These are phyloP conservation scores for Sebastes alutus DNA, from an alignment of 2,797 vertebrate genomes.

Conservation along the genomic window DNA sequence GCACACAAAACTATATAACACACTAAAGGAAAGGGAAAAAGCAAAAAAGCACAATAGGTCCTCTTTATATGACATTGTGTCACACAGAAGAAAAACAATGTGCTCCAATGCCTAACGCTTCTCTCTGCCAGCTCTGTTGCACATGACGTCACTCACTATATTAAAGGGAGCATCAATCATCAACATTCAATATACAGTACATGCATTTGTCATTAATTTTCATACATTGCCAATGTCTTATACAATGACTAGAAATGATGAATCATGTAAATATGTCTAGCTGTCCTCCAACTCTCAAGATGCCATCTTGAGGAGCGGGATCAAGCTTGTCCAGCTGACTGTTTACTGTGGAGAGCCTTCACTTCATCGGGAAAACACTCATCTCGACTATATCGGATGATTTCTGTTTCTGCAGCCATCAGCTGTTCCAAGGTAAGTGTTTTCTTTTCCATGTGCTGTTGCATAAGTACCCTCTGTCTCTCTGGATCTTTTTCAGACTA, in stretches of 20 bases:
- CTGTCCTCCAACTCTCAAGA: not conserved
- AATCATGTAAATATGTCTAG: not conserved
- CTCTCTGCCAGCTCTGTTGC: not conserved
- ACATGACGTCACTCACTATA: not conserved
- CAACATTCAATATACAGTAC: not conserved
- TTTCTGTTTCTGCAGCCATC: not conserved
- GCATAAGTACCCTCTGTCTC: not conserved
- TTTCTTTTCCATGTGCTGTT: slow-evolving; percentile 4
- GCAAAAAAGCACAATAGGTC: too few species aligned
- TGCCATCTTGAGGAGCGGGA: not conserved
- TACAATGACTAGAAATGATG: too few species aligned
- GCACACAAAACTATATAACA: not conserved
- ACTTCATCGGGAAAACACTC: not conserved
- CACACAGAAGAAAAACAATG: not conserved
- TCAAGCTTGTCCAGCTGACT: not conserved
- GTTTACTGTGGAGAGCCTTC: not conserved
- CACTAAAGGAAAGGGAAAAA: not conserved
- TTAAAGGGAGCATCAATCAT: not conserved
- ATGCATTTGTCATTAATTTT: not conserved
- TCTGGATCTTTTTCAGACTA: not conserved
- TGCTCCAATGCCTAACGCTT: not conserved
- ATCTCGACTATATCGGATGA: not conserved
- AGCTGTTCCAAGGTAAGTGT: not conserved
- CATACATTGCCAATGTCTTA: too few species aligned
- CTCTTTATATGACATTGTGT: not conserved